Conservation (phyloP, 1,140 invertebrate species). For the Conus betulinus region DNA sequence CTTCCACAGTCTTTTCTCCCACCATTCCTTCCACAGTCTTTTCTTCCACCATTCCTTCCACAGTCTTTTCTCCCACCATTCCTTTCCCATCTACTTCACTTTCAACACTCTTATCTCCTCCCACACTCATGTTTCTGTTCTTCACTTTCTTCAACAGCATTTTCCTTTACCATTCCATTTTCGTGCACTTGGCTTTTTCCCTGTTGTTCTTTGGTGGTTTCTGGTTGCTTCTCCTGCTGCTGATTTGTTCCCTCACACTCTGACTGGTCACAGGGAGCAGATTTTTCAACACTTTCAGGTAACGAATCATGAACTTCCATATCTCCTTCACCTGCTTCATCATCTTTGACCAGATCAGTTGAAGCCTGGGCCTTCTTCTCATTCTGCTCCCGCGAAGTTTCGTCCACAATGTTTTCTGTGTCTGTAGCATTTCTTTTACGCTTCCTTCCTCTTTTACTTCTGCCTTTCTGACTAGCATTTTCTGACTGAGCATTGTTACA, state of each 20-base stretch:
- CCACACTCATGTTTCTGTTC: not conserved
- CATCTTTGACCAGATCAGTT: not conserved
- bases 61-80: not conserved
- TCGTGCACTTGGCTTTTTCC: not conserved
- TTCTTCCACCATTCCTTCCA: not conserved
- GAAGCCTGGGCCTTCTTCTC: conserved; percentile 5
- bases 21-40: not conserved
- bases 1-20: not conserved
- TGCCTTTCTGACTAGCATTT: not conserved
- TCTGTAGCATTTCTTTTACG: conserved; percentile 11
- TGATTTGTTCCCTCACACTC: not conserved
- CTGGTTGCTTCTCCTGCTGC: not conserved
- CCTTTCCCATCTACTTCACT: not conserved
- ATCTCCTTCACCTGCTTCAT: not conserved
- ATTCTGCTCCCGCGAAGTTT: not conserved
- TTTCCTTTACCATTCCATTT: not conserved
- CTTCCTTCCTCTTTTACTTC: not conserved
- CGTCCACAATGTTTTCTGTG: not conserved
- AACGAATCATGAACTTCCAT: not conserved
- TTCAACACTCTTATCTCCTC: not conserved
- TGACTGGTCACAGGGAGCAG: not conserved
- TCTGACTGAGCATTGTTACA: not conserved
- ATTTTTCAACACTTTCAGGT: not conserved
- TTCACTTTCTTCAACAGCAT: not conserved
- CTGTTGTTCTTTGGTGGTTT: not conserved